Evolutionary conservation across 2,113 vertebrate species (phyloP).

Genomic region (Phyllostomus hastatus): DNA sequence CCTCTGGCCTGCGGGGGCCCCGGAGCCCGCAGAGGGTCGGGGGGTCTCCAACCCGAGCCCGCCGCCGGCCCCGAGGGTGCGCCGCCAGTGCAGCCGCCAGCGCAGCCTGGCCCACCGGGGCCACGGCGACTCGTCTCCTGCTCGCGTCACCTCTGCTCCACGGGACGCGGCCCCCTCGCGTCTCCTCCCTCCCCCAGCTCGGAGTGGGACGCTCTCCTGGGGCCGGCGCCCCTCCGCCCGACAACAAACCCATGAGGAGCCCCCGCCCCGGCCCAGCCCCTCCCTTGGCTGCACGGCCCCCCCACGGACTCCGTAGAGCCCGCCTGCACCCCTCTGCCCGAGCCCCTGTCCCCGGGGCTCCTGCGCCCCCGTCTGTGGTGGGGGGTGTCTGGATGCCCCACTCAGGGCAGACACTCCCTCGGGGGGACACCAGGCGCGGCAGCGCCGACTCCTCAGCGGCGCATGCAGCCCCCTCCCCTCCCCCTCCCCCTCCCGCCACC

Average conservation of each 20-base stretch:
- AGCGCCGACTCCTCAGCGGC: accelerated
- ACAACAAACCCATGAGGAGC: accelerated
- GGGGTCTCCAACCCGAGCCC: too few species aligned
- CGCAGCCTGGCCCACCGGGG: too few species aligned
- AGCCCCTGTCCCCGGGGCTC: background rate
- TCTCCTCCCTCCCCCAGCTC: accelerated
- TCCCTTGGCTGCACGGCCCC: accelerated
- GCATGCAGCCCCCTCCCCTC: background rate
- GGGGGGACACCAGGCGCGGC: accelerated
- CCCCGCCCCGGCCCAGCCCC: accelerated
- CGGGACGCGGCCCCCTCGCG: accelerated
- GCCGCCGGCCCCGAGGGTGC: too few species aligned
- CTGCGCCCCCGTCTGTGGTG: background rate
- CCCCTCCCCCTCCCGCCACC: background rate
- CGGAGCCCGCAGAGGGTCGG: too few species aligned
- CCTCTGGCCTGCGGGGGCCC: background rate
- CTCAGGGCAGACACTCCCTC: accelerated
- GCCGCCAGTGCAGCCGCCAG: too few species aligned
- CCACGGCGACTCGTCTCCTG: too few species aligned
- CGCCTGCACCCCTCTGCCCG: accelerated
- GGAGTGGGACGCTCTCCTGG: accelerated
- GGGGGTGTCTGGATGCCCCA: accelerated
- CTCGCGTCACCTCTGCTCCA: background rate
- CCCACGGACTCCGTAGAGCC: too few species aligned
- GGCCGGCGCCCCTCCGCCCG: too few species aligned